Base-by-base conservation (phyloP, 1,140 invertebrate genomes). In the Drosophila truncata region DNA sequence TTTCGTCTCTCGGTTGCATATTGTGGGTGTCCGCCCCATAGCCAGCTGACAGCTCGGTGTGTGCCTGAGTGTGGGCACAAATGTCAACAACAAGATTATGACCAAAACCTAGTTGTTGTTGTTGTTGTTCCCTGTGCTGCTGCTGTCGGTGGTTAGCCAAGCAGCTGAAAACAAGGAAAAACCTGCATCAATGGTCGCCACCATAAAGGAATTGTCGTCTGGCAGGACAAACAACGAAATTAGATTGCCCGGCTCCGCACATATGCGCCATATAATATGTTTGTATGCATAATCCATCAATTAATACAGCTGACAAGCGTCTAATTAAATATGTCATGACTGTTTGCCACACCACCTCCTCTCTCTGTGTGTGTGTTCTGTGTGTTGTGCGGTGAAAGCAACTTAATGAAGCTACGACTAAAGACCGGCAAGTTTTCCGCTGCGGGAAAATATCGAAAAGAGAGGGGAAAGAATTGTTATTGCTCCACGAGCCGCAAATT, bases 41-140 rank as follows among this genome's bases (percentile, higher is more conserved):
- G 29, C 31, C 14, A 42, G 37, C 29, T 78, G 80, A 82, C 80
- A 82, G 80, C 63, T 82, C 62, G 31, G 37, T 59, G 42, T 58
- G 61, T 70, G 75, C 62, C 63, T 63, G 71, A 73, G 80, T 83
- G 80, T 54, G 80, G 80, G 69, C 70, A 83, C 64, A 75, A 83
- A 82, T 82, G 80, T 83, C 80, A 82, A 82, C 80, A 79, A 78
- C 80, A 73, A 83, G 80, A 83, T 83, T 83, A 79, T 83, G 75
- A 71, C 75, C 80, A 78, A 42, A 80, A 54, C 69, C 61, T 25
- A 64, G 73, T 69, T 69, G 75, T 35, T 74, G 46, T 67, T 69
- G 72, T 14, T 71, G 66, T 8, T 57, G 50, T 13, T 2, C 2
- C 14, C 49, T 14, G 16, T n/a, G 61, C n/a, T 59, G 69, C 20